phyloP scores from a whole-genome alignment of 1,140 invertebrate genomes.

The Coelopa frigida region DNA sequence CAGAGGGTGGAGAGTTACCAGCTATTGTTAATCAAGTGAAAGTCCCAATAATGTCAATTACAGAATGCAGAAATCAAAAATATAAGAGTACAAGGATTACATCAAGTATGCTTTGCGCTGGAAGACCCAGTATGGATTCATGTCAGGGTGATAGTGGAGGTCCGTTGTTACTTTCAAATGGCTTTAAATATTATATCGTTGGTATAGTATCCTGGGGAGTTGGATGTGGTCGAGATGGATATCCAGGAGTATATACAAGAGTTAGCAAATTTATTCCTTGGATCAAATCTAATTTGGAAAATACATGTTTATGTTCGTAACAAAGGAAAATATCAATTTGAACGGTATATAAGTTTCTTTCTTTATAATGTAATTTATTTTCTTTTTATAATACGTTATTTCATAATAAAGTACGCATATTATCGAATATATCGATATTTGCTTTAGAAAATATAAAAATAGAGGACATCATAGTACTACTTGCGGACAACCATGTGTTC shows the following conservation, averaged over 20 bases:
- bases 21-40: slow-evolving; percentile 73
- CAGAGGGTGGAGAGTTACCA: slow-evolving; percentile 72
- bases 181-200: slow-evolving; percentile 65
- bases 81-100: slow-evolving; percentile 73
- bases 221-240: slow-evolving; percentile 60
- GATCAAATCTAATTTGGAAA: slow-evolving; percentile 43
- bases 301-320: slow-evolving; percentile 43
- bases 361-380: too few species aligned
- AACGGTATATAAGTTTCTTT: too few species aligned
- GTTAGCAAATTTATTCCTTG: slow-evolving; percentile 44
- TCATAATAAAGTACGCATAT: too few species aligned
- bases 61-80: slow-evolving; percentile 72
- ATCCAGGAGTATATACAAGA: slow-evolving; percentile 45
- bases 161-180: slow-evolving; percentile 63
- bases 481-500: neutral
- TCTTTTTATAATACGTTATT: too few species aligned
- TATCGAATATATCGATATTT: too few species aligned
- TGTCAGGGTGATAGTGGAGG: slow-evolving; percentile 83
- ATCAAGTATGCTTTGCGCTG: slow-evolving; percentile 72
- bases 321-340: too few species aligned
- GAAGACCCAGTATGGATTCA: slow-evolving; percentile 69
- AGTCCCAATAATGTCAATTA: slow-evolving; percentile 71
- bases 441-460: too few species aligned
- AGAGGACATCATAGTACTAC: neutral
- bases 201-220: slow-evolving; percentile 64